Conservation (phyloP, 2,113 vertebrate genomes). For the Bolborhynchus lineola region DNA sequence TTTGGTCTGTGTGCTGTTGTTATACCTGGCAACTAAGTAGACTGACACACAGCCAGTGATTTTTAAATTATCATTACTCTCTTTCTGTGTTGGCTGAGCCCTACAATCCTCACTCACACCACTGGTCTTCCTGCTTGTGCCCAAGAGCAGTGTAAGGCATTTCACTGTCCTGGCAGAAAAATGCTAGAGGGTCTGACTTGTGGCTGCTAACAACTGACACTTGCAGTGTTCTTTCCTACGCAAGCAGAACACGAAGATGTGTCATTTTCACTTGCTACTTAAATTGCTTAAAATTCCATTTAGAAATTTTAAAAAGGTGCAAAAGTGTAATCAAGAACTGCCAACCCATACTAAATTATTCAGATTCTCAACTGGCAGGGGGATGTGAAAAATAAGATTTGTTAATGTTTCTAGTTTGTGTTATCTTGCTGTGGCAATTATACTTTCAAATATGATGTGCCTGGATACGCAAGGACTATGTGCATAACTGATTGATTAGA, state of each 20-base stretch:
- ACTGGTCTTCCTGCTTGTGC: neutral
- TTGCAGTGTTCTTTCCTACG: neutral
- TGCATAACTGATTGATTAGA: constrained; percentile 14
- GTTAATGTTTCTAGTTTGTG: constrained; percentile 37
- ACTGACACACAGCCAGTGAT: neutral
- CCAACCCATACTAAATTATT: constrained; percentile 37
- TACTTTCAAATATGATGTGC: constrained; percentile 41
- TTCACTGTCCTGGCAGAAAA: neutral
- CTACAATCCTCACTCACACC: neutral
- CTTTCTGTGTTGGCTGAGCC: neutral
- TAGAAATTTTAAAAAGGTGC: neutral
- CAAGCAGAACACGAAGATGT: neutral
- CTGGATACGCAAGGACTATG: neutral
- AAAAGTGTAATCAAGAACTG: constrained; percentile 47
- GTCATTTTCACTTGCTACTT: neutral
- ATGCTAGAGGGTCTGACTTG: neutral
- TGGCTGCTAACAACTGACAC: neutral
- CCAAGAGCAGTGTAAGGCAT: neutral
- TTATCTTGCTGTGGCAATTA: constrained; percentile 61
- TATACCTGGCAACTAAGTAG: neutral
- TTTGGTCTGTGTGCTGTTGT: neutral
- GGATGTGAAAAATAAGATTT: neutral
- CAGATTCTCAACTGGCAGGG: neutral
- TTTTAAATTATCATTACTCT: neutral
- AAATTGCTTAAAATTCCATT: constrained; percentile 21